Base-by-base conservation (phyloP, 2,797 vertebrate genomes). In the Luscinia megarhynchos region DNA sequence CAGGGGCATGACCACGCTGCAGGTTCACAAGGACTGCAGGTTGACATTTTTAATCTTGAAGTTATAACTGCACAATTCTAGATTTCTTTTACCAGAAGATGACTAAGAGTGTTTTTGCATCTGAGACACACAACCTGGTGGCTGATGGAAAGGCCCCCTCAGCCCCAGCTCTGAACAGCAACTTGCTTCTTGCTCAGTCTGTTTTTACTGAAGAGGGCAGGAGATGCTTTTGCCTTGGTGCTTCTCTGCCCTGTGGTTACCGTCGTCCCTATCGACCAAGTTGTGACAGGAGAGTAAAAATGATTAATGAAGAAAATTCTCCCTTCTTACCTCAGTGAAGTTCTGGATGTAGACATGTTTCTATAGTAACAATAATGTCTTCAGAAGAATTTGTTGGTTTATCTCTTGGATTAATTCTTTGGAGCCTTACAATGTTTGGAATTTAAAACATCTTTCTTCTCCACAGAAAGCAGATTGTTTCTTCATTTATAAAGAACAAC, bases 321-420 rank as follows among this genome's bases (percentile, higher is more conserved):
- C 22, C 26, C n/a, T 64, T 89, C 68, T 54, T 87, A 64, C 45
- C 62, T 87, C 83, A 66, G 12, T 11, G 13, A 75, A 46, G 36
- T 66, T 93, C 69, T 83, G 69, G 43, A 78, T 80, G 61, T 83
- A 87, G 55, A 34, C 36, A 75, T 58, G 91, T 94, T 95, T 94
- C 84, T 94, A 69, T 75, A 81, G 78, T 62, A 95, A 93, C 84
- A 91, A 36, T 63, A 84, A 77, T 53, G 15, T 57, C 84, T 84
- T 84, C 43, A 59, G 75, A 66, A 54, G 30, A 83, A 53, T 86
- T 67, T 74, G 7, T 41, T 87, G 54, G 16, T 82, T 90, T 93
- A 64, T 80, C 45, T 87, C 30, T 58, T 80, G 34, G 69, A 75
- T 78, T 92, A 83, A 74, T 92, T 92, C 38, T 89, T 54, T 70